Conservation (phyloP, 2,113 vertebrate species). For the Sebastes schlegelii region DNA sequence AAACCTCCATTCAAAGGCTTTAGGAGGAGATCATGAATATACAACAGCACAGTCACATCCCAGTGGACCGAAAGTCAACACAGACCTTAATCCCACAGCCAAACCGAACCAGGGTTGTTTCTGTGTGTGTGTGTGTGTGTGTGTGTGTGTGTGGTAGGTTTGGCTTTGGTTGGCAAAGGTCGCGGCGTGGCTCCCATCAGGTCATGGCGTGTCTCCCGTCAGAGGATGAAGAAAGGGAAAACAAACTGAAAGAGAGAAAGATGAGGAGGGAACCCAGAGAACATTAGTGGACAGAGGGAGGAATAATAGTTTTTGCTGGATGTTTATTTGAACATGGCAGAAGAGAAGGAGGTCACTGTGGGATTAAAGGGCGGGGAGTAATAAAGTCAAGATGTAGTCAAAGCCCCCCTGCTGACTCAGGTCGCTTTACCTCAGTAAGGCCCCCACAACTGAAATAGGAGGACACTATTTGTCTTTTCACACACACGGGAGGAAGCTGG, state of each 20-base stretch:
- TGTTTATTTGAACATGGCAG: slow-evolving; percentile 82
- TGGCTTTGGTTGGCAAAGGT: slow-evolving; percentile 41
- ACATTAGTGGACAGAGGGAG: slow-evolving; percentile 65
- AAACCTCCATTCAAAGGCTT: slow-evolving; percentile 30
- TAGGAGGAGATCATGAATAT: slow-evolving; percentile 69
- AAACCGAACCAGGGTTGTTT: slow-evolving; percentile 19
- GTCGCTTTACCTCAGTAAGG: slow-evolving; percentile 57
- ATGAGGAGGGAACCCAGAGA: slow-evolving; percentile 63
- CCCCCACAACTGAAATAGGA: slow-evolving; percentile 62
- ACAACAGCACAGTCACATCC: slow-evolving; percentile 67
- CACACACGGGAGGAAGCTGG: slow-evolving; percentile 30
- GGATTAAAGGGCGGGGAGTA: slow-evolving; percentile 70
- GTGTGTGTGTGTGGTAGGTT: slow-evolving; percentile 15
- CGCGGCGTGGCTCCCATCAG: slow-evolving; percentile 48
- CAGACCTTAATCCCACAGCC: slow-evolving; percentile 36
- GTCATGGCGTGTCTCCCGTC: slow-evolving; percentile 59
- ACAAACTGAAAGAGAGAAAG: slow-evolving; percentile 71
- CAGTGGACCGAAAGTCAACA: slow-evolving; percentile 60
- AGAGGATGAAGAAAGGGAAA: slow-evolving; percentile 67
- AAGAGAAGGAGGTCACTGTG: slow-evolving; percentile 72
- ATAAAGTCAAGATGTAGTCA: slow-evolving; percentile 80
- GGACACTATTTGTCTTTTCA: slow-evolving; percentile 55
- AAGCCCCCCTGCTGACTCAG: slow-evolving; percentile 67
- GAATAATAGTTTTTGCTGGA: slow-evolving; percentile 74
- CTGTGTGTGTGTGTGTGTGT: slow-evolving; percentile 27